Base-by-base conservation (phyloP, 2,888 invertebrate species). In the Hypercompe scribonia region DNA sequence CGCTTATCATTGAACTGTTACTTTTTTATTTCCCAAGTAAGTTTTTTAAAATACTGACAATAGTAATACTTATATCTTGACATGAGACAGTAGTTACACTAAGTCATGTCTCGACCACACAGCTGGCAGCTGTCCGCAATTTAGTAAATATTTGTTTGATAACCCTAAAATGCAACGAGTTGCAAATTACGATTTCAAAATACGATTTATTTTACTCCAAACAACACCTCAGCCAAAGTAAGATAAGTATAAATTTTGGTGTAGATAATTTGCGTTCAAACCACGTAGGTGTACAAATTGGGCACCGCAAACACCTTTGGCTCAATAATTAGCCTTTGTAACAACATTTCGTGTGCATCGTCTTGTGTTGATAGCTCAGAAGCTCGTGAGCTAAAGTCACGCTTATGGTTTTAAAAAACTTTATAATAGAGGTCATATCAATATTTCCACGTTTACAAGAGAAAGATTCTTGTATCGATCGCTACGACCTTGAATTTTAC, bases 201-300 rank as follows among this genome's bases (percentile, higher is more conserved):
- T 74, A 75, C 71, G 74, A 58, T 31, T 81, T 82, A 82, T 82
- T 78, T 50, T 24, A 64, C 63, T 42, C 13, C 67, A 74, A 72
- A 79, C 76, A 75, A 81, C 72, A 71, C 61, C 64, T 70, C 69
- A 70, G 71, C 63, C 73, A n/a, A n/a, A n/a, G n/a, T n/a, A n/a
- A n/a, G 72, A 73, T 80, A 78, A 72, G 66, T 70, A 79, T 75
- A 77, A 83, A 81, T 81, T 84, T 78, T 70, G 74, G 21, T 66
- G 66, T 65, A 67, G 54, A 68, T 76, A 81, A 84, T 78, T 84
- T 65, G 65, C 71, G 68, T 76, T 76, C 33, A 24, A 74, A 61
- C 33, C 70, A 69, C 68, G 71, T 68, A 75, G 68, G 74, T 71
- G 50, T 61, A 31, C 71, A 72, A 75, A 75, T 71, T 68, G 65